Evolutionary conservation across 1,140 invertebrate genomes (phyloP), one percentile per base, ranked within the genome.

Genomic region (Homarus americanus): DNA sequence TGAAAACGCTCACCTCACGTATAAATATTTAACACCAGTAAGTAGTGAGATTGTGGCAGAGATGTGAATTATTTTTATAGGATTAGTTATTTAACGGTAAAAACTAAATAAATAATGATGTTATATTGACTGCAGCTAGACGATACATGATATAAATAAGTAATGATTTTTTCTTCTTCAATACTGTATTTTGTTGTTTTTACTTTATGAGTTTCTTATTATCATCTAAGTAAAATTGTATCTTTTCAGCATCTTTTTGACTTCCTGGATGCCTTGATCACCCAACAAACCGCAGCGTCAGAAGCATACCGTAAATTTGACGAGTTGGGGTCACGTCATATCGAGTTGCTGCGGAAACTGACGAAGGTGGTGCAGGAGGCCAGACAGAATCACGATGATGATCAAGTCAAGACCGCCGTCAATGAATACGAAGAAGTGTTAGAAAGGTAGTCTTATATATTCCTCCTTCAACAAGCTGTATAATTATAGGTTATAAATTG

Each of bases 241-340:
- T 69, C 12, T 32, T 28, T 96, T 63, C 93, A 98, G 96, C 99
- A 98, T 94, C 94, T 98, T 32, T 98, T 97, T 93, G 97, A 98
- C 93, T 97, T 98, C 93, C 94, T 98, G 91, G 99, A 99, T 94
- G 99, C 99, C 0, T 95, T 99, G 40, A 99, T 99, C 92, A 99
- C 97, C 0, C 97, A 98, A 93, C 98, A 99, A 95, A 99, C 99
- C 7, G 98, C 98, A 2, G 97, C 98, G 0, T 98, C 99, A 93
- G 98, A 99, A 94, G 99, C 99, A 0, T 99, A 99, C 94, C 96
- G 97, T 92, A 99, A 99, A 94, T 97, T 99, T 93, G 99, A 99
- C 94, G 98, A 98, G 92, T 96, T 99, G 93, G 97, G 98, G 1
- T 97, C 97, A 58, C 97, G 97, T 93, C 97, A 99, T 93, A 97